Conservation (phyloP, 2,797 vertebrate species). For the Xerus rutilus region DNA sequence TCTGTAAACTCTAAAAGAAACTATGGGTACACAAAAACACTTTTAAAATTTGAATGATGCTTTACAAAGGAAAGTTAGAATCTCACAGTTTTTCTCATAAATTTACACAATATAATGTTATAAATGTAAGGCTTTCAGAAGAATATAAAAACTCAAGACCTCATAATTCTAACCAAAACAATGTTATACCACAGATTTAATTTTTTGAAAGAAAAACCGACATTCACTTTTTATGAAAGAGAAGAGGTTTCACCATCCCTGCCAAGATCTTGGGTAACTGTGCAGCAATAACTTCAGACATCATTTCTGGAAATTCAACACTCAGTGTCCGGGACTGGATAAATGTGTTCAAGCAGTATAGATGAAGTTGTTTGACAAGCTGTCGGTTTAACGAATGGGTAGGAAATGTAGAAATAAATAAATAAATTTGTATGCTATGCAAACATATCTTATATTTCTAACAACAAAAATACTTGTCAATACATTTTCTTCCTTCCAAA, state of each 20-base stretch:
- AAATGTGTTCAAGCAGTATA: slow-evolving; percentile 98
- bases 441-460: slow-evolving; percentile 45
- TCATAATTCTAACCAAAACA: slow-evolving; percentile 68
- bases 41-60: slow-evolving; percentile 75
- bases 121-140: slow-evolving; percentile 84
- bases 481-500: not conserved
- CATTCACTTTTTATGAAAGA: slow-evolving; percentile 97
- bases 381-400: slow-evolving; percentile 82
- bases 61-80: slow-evolving; percentile 81
- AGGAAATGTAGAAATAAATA: slow-evolving; percentile 64
- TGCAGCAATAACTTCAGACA: slow-evolving; percentile 98
- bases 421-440: not conserved
- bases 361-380: slow-evolving; percentile 98
- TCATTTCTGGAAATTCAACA: slow-evolving; percentile 99
- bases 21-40: slow-evolving; percentile 83
- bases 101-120: slow-evolving; percentile 80
- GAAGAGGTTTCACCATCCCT: slow-evolving; percentile 98
- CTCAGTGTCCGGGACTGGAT: slow-evolving; percentile 97
- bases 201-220: slow-evolving; percentile 80
- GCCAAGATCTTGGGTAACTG: slow-evolving; percentile 98
- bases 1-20: slow-evolving; percentile 81
- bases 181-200: slow-evolving; percentile 74
- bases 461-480: not conserved
- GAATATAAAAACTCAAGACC: slow-evolving; percentile 78
- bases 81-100: slow-evolving; percentile 81